phyloP scores from a whole-genome alignment of 2,888 invertebrate genomes.

The Anagyrus pseudococci region DNA sequence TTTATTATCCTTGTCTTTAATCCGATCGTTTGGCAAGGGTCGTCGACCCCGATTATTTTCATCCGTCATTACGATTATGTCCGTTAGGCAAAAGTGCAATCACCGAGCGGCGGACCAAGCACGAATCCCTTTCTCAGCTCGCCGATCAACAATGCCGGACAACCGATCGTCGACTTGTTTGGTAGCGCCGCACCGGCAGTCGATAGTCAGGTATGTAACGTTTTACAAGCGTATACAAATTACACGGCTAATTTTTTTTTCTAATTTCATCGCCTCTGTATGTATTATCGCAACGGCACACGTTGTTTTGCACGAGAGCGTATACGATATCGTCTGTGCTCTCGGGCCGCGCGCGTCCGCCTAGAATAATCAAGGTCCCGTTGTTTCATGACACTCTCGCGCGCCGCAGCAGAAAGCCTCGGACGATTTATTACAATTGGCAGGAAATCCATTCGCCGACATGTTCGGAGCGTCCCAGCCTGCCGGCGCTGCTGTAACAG shows the following conservation, averaged over 20 bases:
- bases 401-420: constrained; percentile 79
- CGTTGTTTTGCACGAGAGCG: too few species aligned
- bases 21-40: neutral
- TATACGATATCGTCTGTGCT: too few species aligned
- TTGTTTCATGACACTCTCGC: too few species aligned
- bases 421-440: constrained; percentile 84
- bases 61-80: neutral
- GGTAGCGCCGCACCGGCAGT: constrained; percentile 67
- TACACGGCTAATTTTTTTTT: too few species aligned
- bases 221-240: too few species aligned
- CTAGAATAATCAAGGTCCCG: too few species aligned
- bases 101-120: constrained; percentile 72
- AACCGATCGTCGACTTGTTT: constrained; percentile 82
- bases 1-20: neutral
- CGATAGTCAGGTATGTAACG: constrained; percentile 50
- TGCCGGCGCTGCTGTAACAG: constrained; percentile 23
- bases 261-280: too few species aligned
- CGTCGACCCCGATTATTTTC: too few species aligned
- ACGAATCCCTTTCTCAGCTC: constrained; percentile 89
- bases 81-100: constrained; percentile 77
- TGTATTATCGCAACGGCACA: too few species aligned
- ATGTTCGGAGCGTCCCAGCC: constrained; percentile 70
- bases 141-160: constrained; percentile 61
- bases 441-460: constrained; percentile 89
- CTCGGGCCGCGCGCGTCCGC: too few species aligned